Percentiles rank a stretch among this genome's conserved stretches.
These are phyloP conservation scores for Acanthopagrus latus DNA, from an alignment of 2,797 vertebrate genomes.

Conservation along the genomic window DNA sequence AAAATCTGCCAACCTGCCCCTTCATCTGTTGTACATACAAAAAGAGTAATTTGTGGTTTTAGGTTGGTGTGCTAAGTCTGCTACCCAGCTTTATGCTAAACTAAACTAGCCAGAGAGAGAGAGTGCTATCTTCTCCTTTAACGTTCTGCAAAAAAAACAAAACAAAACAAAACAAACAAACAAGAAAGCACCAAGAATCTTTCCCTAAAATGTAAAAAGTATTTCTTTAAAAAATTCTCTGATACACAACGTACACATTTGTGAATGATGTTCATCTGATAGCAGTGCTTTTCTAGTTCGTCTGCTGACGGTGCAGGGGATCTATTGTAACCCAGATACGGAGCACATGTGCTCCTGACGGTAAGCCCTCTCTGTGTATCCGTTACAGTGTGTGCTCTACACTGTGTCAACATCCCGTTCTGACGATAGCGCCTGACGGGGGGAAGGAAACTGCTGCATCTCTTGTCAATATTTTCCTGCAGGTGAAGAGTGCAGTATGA, in stretches of 20 bases:
- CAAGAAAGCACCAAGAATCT: background rate
- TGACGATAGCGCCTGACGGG: constrained; percentile 21
- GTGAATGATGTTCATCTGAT: background rate
- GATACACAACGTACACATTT: background rate
- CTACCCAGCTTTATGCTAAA: background rate
- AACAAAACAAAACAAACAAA: too few species aligned
- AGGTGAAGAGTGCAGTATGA: background rate
- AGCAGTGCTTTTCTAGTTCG: background rate
- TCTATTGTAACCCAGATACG: constrained; percentile 5
- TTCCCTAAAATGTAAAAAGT: background rate
- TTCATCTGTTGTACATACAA: too few species aligned
- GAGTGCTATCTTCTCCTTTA: background rate
- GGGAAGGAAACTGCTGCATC: constrained; percentile 45
- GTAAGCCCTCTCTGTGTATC: constrained; percentile 14
- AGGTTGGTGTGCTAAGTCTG: too few species aligned
- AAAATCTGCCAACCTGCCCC: background rate
- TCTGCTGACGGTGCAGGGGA: background rate
- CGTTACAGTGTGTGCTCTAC: constrained; percentile 9
- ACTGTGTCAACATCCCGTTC: constrained; percentile 51
- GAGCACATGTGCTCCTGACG: constrained; percentile 8
- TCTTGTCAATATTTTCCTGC: constrained; percentile 37
- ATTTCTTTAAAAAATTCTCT: background rate
- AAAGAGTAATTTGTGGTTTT: background rate
- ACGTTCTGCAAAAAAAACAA: background rate
- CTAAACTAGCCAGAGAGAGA: background rate